Base-by-base conservation (phyloP, 2,113 vertebrate genomes). In the Mungos mungo region DNA sequence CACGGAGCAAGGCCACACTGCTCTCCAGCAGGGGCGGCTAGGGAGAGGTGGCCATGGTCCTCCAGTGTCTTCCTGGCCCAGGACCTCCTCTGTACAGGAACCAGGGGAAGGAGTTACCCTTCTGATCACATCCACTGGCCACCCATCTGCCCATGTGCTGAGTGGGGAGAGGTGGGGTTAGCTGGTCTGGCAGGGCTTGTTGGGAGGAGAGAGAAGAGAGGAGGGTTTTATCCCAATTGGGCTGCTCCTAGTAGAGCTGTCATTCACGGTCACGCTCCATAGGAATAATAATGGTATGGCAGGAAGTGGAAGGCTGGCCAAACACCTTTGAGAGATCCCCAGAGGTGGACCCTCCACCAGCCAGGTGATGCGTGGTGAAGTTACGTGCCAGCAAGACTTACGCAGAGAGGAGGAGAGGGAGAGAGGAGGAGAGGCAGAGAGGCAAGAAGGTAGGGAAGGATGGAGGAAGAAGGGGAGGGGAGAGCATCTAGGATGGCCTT, bases 91-190 rank as follows among this genome's bases (percentile, higher is more conserved):
- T 11, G 23, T 21, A 1, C 1, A n/a, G 84, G 29, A 66, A 31
- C 18, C 21, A 18, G 65, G 81, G 27, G 35, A 80, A 41, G 60
- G 16, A 16, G 25, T 25, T 1, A 16, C 12, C 19, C 0, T 14
- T 31, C n/a, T 77, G 3, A 9, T 41, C 72, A 54, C n/a, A 66
- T 15, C 47, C 47, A 15, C 57, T 41, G n/a, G 21, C 23, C 0
- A 0, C 12, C n/a, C 15, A 2, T 13, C 19, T 1, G 4, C 35
- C 5, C 3, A 33, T 15, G 5, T 41, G 13, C 11, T 1, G 31
- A 8, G 9, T 1, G 38, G 1, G 38, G 33, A 25, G n/a, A 0
- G 14, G 9, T 52, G n/a, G 27, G 1, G 5, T 14, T 11, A 33
- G 18, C 54, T 0, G 8, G 57, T 45, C 10, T 50, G 65, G 50